Percentiles rank a stretch among this genome's conserved stretches.
phyloP scores from a whole-genome alignment of 2,797 vertebrate species.

The Bradypodion pumilum region DNA sequence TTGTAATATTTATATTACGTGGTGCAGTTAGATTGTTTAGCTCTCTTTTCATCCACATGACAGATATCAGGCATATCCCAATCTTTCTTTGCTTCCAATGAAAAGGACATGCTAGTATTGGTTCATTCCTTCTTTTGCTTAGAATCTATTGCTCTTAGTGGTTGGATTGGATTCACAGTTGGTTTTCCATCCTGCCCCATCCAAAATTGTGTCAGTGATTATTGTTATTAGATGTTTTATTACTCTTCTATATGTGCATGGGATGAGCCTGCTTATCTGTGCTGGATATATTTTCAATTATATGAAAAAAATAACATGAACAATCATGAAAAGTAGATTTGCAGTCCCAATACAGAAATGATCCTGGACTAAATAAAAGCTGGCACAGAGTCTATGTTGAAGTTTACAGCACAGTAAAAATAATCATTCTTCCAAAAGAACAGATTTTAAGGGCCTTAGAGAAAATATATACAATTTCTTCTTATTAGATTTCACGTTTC shows the following conservation, averaged over 20 bases:
- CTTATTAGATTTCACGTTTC: slow-evolving; percentile 13
- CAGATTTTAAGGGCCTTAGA: background rate
- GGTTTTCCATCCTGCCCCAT: background rate
- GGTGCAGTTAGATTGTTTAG: slow-evolving; percentile 34
- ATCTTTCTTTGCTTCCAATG: slow-evolving; percentile 49
- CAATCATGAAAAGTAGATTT: background rate
- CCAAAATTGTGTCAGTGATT: slow-evolving; percentile 41
- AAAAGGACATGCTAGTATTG: slow-evolving; percentile 48
- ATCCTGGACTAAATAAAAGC: slow-evolving; percentile 23
- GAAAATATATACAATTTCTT: background rate
- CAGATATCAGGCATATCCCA: slow-evolving; percentile 5
- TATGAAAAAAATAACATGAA: slow-evolving; percentile 37
- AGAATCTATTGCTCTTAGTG: slow-evolving; percentile 35
- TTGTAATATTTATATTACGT: slow-evolving; percentile 25
- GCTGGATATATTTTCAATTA: slow-evolving; percentile 29
- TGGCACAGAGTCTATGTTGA: slow-evolving; percentile 6
- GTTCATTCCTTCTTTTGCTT: slow-evolving; percentile 46
- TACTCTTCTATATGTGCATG: background rate
- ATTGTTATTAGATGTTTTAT: slow-evolving; percentile 56
- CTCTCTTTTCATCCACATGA: slow-evolving; percentile 53
- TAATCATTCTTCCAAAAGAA: background rate
- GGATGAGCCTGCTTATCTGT: slow-evolving; percentile 5
- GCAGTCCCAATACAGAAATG: background rate
- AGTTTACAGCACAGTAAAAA: background rate
- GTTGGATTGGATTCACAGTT: slow-evolving; percentile 43